These are phyloP conservation scores for Columbina picui DNA, from an alignment of 2,113 vertebrate genomes.

Conservation along the genomic window DNA sequence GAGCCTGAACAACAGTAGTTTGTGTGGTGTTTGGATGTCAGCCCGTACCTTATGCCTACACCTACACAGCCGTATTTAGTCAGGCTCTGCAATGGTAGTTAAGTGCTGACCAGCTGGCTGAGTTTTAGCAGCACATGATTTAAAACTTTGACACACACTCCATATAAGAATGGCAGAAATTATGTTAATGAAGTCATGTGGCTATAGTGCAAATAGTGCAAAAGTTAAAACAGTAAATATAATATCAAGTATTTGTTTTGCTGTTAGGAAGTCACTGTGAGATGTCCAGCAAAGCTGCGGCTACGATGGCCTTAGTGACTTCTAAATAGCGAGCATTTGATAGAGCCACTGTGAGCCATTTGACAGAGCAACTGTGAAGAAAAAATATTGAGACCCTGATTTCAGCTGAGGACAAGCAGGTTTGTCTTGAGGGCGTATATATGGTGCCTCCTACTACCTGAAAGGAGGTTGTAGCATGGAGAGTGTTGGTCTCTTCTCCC, in stretches of 20 bases:
- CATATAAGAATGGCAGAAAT: not conserved
- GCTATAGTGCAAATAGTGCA: not conserved
- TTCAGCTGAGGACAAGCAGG: too few relatives aligned
- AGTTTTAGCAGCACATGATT: not conserved
- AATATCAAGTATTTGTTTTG: not conserved
- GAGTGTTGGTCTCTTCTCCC: too few relatives aligned
- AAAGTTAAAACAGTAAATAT: not conserved
- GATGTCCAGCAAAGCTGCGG: not conserved
- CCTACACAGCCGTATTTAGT: not conserved
- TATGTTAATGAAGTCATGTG: not conserved
- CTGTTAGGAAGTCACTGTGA: not conserved
- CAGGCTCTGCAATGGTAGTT: not conserved
- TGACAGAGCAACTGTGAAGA: too few relatives aligned
- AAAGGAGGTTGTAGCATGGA: too few relatives aligned
- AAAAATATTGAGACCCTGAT: too few relatives aligned
- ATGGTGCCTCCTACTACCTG: not conserved
- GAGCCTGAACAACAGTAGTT: not conserved
- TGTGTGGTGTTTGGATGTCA: not conserved
- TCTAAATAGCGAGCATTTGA: too few relatives aligned
- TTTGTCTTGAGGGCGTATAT: not conserved
- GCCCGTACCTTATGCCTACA: not conserved
- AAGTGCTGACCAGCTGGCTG: not conserved
- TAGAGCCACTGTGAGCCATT: too few relatives aligned
- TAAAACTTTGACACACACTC: not conserved
- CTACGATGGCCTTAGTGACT: too few relatives aligned